These are phyloP conservation scores for Phyllostomus discolor DNA, from an alignment of 2,113 vertebrate genomes.

Conservation along the genomic window DNA sequence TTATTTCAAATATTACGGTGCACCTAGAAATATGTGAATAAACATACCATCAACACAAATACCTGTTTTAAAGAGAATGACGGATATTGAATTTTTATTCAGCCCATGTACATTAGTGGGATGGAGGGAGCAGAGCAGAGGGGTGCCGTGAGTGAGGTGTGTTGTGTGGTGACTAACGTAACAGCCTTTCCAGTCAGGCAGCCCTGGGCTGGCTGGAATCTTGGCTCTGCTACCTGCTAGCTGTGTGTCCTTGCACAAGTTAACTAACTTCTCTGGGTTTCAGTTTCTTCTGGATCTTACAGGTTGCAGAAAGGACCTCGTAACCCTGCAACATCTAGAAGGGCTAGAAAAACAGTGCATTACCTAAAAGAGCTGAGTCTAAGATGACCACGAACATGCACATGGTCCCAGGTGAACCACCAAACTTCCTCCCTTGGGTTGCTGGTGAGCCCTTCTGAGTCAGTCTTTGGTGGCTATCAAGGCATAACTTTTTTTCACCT, in stretches of 20 bases:
- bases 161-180: neutral
- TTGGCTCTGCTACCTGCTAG: neutral
- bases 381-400: neutral
- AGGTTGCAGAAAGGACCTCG: neutral
- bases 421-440: neutral
- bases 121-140: neutral
- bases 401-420: neutral
- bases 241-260: neutral
- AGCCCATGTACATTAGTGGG: neutral
- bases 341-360: neutral
- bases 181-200: neutral
- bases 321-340: neutral
- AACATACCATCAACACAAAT: neutral
- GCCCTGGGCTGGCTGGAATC: neutral
- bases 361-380: neutral
- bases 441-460: neutral
- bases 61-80: neutral
- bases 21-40: conserved; percentile 34
- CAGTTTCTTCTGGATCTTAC: neutral
- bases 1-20: conserved; percentile 35
- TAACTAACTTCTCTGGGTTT: neutral
- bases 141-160: neutral
- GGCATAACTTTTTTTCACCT: neutral
- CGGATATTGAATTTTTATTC: neutral
- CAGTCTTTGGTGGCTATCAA: neutral